A percentile compares a stretch with the other conserved stretches of the same genome.
These are phyloP conservation scores for Ochropleura plecta DNA, from an alignment of 2,888 invertebrate species.

Conservation along the genomic window DNA sequence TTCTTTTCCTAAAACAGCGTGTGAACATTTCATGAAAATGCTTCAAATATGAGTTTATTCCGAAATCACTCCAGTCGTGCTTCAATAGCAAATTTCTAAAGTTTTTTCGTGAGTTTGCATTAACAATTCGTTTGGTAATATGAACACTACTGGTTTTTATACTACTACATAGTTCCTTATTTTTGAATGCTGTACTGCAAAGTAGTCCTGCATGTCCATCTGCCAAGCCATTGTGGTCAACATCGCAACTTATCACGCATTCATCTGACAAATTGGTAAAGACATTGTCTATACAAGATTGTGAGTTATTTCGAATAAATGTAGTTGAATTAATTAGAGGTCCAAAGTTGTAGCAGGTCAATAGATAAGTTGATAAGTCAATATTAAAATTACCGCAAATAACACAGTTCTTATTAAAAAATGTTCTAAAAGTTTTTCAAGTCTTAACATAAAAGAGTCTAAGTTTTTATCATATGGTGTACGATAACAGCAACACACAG, in stretches of 20 bases:
- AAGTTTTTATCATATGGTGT: conserved; percentile 13
- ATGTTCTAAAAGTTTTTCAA: conserved; percentile 18
- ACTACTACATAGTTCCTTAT: too few species aligned
- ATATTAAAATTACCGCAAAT: conserved; percentile 15
- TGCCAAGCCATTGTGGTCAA: conserved; percentile 27
- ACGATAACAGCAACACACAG: not conserved
- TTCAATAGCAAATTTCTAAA: too few species aligned
- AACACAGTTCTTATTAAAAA: conserved; percentile 22
- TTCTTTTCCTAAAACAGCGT: too few species aligned
- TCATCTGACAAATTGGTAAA: conserved; percentile 14
- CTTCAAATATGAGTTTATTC: too few species aligned
- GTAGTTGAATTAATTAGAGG: conserved; percentile 4
- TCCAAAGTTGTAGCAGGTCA: conserved; percentile 21
- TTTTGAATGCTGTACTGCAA: too few species aligned
- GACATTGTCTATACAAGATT: not conserved
- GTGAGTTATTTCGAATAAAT: conserved; percentile 21
- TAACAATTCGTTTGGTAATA: too few species aligned
- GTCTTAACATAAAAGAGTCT: conserved; percentile 2
- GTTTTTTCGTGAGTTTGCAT: too few species aligned
- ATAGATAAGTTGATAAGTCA: not conserved
- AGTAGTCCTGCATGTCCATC: conserved; percentile 28
- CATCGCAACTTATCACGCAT: not conserved
- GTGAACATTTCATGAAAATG: too few species aligned
- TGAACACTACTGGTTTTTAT: too few species aligned
- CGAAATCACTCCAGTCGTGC: too few species aligned